Percentiles rank a stretch among this genome's conserved stretches.
Evolutionary conservation across 2,113 vertebrate genomes (phyloP).

Genomic region (Muntiacus reevesi): DNA sequence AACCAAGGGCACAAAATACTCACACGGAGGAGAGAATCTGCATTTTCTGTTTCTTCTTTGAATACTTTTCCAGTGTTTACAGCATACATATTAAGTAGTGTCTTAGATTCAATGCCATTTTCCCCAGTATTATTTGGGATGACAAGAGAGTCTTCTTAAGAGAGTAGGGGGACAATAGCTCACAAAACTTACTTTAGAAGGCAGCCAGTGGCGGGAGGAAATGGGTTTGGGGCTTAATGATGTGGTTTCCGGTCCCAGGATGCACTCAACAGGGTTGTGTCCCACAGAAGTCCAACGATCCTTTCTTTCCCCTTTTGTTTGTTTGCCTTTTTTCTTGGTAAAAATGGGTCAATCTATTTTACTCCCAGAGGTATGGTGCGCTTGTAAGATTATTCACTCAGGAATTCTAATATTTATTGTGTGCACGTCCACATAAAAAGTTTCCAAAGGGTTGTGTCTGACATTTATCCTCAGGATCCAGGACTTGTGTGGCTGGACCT

Average conservation of each 20-base stretch:
- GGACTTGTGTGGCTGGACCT: slow-evolving; percentile 53
- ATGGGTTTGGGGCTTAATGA: neutral
- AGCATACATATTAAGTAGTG: neutral
- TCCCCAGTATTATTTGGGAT: neutral
- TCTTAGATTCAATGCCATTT: neutral
- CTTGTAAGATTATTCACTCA: neutral
- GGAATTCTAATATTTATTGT: neutral
- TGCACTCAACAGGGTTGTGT: neutral
- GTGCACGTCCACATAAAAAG: neutral
- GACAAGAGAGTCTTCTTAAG: neutral
- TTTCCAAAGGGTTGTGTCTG: slow-evolving; percentile 28
- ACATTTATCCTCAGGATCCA: slow-evolving; percentile 68
- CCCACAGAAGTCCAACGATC: neutral
- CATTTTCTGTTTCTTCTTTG: neutral
- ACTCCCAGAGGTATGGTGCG: neutral
- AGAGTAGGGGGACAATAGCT: neutral
- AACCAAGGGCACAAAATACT: neutral
- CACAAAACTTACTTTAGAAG: neutral
- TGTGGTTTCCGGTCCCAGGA: neutral
- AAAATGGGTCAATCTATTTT: neutral
- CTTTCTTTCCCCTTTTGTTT: neutral
- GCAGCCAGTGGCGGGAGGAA: neutral
- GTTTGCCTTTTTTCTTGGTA: neutral
- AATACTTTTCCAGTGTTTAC: neutral
- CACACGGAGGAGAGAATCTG: neutral